phyloP scores from a whole-genome alignment of 1,140 invertebrate species.

The Rhagoletis zephyria region DNA sequence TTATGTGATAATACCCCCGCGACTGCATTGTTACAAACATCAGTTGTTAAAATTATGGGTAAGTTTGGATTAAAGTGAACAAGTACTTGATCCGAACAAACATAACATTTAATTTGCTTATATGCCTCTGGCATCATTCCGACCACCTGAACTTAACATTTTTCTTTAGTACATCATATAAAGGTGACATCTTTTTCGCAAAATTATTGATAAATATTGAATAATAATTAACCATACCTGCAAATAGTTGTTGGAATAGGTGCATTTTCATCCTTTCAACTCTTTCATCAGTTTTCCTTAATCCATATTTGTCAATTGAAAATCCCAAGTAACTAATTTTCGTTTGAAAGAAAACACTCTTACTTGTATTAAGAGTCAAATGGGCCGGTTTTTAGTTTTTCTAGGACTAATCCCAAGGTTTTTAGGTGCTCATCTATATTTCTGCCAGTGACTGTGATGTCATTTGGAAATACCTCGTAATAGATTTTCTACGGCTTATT shows the following conservation, averaged over 20 bases:
- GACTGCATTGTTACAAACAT: constrained; percentile 53
- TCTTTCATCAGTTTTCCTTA: constrained; percentile 58
- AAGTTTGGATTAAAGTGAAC: constrained; percentile 56
- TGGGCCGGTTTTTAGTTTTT: too few relatives aligned
- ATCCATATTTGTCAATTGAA: constrained; percentile 60
- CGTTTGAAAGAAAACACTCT: too few relatives aligned
- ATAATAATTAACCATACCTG: constrained; percentile 63
- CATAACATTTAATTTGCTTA: constrained; percentile 59
- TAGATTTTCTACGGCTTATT: too few relatives aligned
- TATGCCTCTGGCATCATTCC: constrained; percentile 60
- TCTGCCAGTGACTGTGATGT: too few relatives aligned
- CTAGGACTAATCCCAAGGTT: too few relatives aligned
- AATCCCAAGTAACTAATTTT: constrained; percentile 61
- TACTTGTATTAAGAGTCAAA: too few relatives aligned
- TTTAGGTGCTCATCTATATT: too few relatives aligned
- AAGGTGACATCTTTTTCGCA: constrained; percentile 35
- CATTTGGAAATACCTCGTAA: too few relatives aligned
- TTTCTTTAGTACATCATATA: constrained; percentile 62
- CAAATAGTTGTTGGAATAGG: constrained; percentile 60
- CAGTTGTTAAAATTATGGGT: constrained; percentile 56
- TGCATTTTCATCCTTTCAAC: constrained; percentile 46
- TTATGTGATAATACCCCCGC: constrained; percentile 34
- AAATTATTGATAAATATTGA: constrained; percentile 43
- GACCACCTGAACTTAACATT: constrained; percentile 62
- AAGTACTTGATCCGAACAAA: constrained; percentile 54